Evolutionary conservation across 2,797 vertebrate genomes (phyloP), one percentile per base, ranked within the genome.

Genomic region (Siniperca undulata): DNA sequence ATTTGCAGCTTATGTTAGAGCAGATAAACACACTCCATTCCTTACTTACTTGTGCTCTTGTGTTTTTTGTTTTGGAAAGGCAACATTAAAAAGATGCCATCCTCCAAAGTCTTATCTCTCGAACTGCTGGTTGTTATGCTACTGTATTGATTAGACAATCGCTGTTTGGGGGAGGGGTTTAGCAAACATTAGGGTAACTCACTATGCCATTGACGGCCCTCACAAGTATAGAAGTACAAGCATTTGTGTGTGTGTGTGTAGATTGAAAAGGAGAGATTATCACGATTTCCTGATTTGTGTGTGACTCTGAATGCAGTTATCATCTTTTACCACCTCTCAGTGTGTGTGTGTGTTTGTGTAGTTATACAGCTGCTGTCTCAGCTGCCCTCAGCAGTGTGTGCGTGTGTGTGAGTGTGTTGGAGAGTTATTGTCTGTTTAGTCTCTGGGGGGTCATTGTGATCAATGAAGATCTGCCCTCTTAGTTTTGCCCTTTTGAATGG

Each of bases 381-480:
- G 38, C 59, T 10, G n/a, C 9, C 30, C 6, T 68, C 44, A 38
- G 59, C 38, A 30, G 30, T 30, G 30, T 30, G 30, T 30, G 30
- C 27, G 27, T 30, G 27, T 30, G 6, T 73, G 48, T 30, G 64
- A 72, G 70, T 71, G 48, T 27, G 22, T 36, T 34, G 14, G 44
- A 58, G 76, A 74, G 70, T 74, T 83, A 59, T 81, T 81, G 84
- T 91, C 44, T 75, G 50, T 67, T 50, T 50, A 42, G 34, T 78
- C 79, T 74, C 80, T 24, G 50, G 68, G 80, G 78, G 66, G 56
- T 80, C 70, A 69, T 71, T 74, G 77, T 84, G 84, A 88, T 90
- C 81, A 81, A 83, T 90, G 85, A 73, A 74, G 74, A 83, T 81
- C 79, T 71, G 81, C 74, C 68, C 76, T 81, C 80, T 74, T 81